Base-by-base conservation (phyloP, 2,888 invertebrate genomes). In the Petrophora chlorosata region DNA sequence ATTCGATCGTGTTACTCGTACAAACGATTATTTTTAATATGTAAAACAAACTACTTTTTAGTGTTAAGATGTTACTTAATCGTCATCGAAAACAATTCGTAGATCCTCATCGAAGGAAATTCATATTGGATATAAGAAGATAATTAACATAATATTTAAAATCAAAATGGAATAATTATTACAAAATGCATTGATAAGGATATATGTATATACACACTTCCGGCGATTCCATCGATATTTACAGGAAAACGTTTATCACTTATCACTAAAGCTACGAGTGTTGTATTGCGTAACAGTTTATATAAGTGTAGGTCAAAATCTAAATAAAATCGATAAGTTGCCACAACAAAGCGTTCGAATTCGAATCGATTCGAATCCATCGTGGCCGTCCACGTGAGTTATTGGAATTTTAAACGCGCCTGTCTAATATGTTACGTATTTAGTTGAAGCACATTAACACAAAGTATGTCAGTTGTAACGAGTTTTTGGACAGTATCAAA, bases 371-470 rank as follows among this genome's bases (percentile, higher is more conserved):
- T n/a, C 32, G 46, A 33, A 56, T 45, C 47, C 51, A 54, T 50
- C 72, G 68, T 71, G 71, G 53, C 59, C 22, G 8, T 49, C 65
- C 70, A 66, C 70, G 76, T 76, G 75, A 76, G 48, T 32, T 17
- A 59, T 68, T 67, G 55, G 33, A 68, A 68, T 67, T 72, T 70
- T 54, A 67, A 73, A 74, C 70, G 49, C 28, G 9, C 19, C 40
- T 56, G 55, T 56, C 42, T 39, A 30, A 28, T 36, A 28, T 30
- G 38, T 47, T 34, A 42, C 26, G 49, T 56, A 52, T 43, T 41
- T 49, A 45, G 56, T 59, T 53, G 41, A 56, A 41, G 56, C 30
- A 40, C 28, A 36, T 29, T 23, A 39, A 50, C 40, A 33, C 40
- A 51, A 53, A 33, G 34, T 29, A 28, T 45, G 33, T 29, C 23